Conservation (phyloP, 2,797 vertebrate species). For the Graptemys geographica region DNA sequence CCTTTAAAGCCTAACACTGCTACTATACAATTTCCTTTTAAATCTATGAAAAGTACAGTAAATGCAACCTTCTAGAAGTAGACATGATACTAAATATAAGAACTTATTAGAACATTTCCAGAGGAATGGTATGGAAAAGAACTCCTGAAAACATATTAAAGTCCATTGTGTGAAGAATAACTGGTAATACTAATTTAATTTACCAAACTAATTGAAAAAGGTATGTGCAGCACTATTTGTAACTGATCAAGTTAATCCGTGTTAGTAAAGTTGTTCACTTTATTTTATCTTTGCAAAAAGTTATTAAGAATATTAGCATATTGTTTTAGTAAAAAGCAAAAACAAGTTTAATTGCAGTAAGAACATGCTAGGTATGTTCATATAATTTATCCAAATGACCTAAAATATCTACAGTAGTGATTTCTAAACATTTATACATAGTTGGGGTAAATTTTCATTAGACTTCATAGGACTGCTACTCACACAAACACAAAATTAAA, state of each 20-base stretch:
- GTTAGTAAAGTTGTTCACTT: neutral
- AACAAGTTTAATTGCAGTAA: neutral
- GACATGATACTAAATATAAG: conserved; percentile 4
- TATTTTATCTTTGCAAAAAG: conserved; percentile 14
- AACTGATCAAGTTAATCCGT: neutral
- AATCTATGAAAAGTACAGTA: neutral
- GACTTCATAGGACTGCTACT: neutral
- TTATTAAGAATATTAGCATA: neutral
- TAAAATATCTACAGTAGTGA: neutral
- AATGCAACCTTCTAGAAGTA: conserved; percentile 24
- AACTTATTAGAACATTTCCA: neutral
- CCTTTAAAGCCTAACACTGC: neutral
- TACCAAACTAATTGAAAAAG: neutral
- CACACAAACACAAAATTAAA: neutral
- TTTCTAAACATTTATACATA: neutral
- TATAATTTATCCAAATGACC: neutral
- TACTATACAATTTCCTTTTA: neutral
- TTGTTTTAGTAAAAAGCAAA: neutral
- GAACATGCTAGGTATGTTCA: neutral
- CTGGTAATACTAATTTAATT: neutral
- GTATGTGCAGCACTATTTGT: conserved; percentile 13
- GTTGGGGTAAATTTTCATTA: neutral
- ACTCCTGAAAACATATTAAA: neutral
- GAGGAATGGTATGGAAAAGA: conserved; percentile 1
- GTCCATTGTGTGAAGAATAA: neutral